phyloP scores from a whole-genome alignment of 2,113 vertebrate species.

The Pterocles orientalis region DNA sequence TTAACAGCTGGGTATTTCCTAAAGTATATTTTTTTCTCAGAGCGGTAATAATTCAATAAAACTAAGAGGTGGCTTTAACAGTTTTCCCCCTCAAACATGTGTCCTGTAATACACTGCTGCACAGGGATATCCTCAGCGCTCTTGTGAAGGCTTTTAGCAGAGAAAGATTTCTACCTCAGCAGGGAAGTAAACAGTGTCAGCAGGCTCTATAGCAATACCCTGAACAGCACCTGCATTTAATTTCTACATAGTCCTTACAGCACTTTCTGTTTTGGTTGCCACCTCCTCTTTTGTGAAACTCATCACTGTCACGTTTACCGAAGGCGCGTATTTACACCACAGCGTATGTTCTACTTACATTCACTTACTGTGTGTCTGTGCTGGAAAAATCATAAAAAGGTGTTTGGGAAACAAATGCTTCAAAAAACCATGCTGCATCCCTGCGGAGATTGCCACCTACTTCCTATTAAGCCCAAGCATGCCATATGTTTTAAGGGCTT shows the following conservation, averaged over 20 bases:
- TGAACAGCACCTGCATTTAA: conserved; percentile 39
- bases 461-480: conserved; percentile 34
- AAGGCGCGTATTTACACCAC: background rate
- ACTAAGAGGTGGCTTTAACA: conserved; percentile 27
- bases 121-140: background rate
- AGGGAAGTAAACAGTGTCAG: conserved; percentile 50
- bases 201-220: conserved; percentile 24
- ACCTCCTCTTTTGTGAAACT: conserved; percentile 26
- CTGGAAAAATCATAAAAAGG: conserved; percentile 12
- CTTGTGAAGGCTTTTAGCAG: conserved; percentile 21
- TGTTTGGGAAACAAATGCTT: conserved; percentile 50
- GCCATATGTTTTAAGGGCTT: conserved; percentile 30
- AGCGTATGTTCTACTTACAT: background rate
- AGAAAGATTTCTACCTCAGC: conserved; percentile 63
- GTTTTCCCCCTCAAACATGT: background rate
- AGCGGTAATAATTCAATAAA: conserved; percentile 66
- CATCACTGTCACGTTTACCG: conserved; percentile 18
- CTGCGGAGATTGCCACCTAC: conserved; percentile 12
- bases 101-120: conserved; percentile 28
- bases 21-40: background rate
- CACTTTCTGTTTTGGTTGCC: conserved; percentile 40
- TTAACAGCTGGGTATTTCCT: conserved; percentile 29
- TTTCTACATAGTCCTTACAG: conserved; percentile 2
- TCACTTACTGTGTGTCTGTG: background rate
- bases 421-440: background rate